These are phyloP conservation scores for Plutella xylostella DNA, from an alignment of 2,888 invertebrate species.

Conservation along the genomic window DNA sequence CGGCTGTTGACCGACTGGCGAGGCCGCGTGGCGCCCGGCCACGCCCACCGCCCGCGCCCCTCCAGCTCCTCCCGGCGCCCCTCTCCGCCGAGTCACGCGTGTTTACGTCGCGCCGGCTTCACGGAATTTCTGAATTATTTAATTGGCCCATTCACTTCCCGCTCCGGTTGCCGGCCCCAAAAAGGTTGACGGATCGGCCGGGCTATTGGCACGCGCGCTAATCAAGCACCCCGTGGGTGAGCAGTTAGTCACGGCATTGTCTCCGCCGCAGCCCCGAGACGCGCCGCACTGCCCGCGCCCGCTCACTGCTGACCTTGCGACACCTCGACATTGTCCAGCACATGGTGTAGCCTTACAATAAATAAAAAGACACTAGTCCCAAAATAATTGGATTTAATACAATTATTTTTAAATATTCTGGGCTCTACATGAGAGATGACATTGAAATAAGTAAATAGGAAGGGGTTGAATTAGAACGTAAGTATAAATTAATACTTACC, in stretches of 20 bases:
- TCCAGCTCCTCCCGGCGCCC: constrained; percentile 21
- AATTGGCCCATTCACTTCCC: constrained; percentile 67
- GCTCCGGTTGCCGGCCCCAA: constrained; percentile 45
- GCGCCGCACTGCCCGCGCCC: no score
- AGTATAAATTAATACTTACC: no score
- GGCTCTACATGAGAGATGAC: no score
- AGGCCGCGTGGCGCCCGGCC: constrained; percentile 52
- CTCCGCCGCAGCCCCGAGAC: no score
- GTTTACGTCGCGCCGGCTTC: constrained; percentile 64
- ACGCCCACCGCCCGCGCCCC: constrained; percentile 37
- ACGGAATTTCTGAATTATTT: constrained; percentile 67
- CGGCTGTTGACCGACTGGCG: constrained; percentile 63
- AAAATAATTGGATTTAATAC: no score
- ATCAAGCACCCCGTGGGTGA: background rate
- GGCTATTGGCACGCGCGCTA: background rate
- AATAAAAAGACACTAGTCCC: no score
- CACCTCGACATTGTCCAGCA: no score
- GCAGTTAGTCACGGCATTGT: background rate
- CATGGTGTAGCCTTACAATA: no score
- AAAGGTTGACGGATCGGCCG: background rate
- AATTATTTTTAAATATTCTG: no score
- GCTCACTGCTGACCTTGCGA: no score
- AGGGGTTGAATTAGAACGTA: no score
- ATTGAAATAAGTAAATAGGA: no score
- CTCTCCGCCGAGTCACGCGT: constrained; percentile 46